Evolutionary conservation across 2,113 vertebrate genomes (phyloP).

Genomic region (Sorex fumeus): DNA sequence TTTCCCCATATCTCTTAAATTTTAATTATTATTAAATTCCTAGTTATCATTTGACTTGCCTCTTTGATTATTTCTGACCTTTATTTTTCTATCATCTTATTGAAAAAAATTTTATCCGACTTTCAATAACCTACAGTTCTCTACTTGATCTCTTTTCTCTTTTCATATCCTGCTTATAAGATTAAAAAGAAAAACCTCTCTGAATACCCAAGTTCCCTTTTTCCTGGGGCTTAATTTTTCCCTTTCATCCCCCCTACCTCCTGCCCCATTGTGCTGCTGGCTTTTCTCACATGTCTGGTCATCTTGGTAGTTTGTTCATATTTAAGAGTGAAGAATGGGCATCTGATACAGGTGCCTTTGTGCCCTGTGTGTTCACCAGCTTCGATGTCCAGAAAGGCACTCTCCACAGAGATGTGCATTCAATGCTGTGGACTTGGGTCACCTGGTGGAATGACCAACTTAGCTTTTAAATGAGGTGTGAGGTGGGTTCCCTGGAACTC

Average conservation of each 20-base stretch:
- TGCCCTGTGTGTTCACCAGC: background rate
- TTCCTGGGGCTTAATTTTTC: background rate
- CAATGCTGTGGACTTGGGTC: background rate
- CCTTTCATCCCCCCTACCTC: background rate
- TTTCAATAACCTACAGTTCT: background rate
- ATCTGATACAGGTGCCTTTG: background rate
- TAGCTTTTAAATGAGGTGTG: slow-evolving; percentile 5
- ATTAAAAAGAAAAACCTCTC: background rate
- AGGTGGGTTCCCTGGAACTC: background rate
- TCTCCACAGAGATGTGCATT: background rate
- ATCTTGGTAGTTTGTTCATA: background rate
- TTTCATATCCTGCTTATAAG: background rate
- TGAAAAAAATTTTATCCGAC: background rate
- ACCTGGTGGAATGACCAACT: background rate
- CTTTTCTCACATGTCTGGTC: background rate
- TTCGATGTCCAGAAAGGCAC: background rate
- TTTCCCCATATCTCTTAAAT: background rate
- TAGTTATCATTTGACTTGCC: slow-evolving; percentile 19
- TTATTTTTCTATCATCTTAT: background rate
- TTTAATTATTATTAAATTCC: background rate
- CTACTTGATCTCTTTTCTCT: background rate
- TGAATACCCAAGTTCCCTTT: background rate
- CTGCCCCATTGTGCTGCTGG: background rate
- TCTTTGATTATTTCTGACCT: background rate
- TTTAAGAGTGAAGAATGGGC: background rate